A percentile compares a stretch with the other conserved stretches of the same genome.
These are phyloP conservation scores for Anguilla japonica DNA, from an alignment of 2,113 vertebrate genomes.

Conservation along the genomic window DNA sequence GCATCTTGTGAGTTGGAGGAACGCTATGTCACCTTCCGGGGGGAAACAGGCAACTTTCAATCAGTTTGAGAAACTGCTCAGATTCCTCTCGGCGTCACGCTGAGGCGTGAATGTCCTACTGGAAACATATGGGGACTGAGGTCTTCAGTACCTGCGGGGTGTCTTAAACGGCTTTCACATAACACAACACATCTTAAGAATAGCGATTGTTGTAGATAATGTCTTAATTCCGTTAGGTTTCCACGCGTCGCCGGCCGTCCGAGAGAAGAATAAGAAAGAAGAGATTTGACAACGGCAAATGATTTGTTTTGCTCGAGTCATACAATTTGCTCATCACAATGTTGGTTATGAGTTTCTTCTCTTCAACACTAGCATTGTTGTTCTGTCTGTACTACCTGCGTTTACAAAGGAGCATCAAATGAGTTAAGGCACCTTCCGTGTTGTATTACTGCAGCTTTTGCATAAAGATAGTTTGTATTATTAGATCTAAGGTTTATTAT, in stretches of 20 bases:
- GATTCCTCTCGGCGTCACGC: constrained; percentile 73
- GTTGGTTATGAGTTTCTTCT: no score
- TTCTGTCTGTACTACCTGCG: no score
- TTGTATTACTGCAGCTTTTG: no score
- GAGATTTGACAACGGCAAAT: background rate
- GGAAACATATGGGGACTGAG: constrained; percentile 65
- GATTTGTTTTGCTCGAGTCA: background rate
- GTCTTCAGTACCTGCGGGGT: constrained; percentile 42
- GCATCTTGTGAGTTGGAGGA: background rate
- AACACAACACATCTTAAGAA: background rate
- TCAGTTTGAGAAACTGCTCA: constrained; percentile 79
- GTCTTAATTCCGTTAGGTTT: background rate
- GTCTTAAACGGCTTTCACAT: background rate
- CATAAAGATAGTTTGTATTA: no score
- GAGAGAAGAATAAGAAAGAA: background rate
- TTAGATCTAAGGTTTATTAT: background rate
- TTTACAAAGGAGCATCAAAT: background rate
- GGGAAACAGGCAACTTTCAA: constrained; percentile 72
- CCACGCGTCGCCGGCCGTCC: background rate
- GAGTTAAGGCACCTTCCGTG: background rate
- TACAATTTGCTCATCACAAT: background rate
- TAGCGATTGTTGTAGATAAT: background rate
- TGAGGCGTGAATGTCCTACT: constrained; percentile 67
- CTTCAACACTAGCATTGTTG: no score
- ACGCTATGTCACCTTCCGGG: background rate